Conservation (phyloP, 2,797 vertebrate genomes). For the Melopsittacus undulatus region DNA sequence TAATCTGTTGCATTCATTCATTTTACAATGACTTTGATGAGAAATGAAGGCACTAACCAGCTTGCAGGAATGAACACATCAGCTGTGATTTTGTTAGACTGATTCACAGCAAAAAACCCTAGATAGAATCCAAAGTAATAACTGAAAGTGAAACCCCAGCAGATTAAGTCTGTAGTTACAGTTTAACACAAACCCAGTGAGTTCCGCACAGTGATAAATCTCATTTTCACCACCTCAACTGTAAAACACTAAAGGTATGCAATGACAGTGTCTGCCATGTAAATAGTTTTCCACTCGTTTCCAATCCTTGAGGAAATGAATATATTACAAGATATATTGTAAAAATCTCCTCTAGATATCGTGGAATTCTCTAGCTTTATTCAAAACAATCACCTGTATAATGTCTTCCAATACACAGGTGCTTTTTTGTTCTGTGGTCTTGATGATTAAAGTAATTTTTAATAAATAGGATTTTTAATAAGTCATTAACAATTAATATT, state of each 20-base stretch:
- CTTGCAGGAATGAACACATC: not conserved
- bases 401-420: not conserved
- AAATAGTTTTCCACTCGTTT: not conserved
- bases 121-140: constrained; percentile 10
- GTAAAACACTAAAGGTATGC: not conserved
- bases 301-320: not conserved
- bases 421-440: not conserved
- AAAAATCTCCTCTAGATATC: rapidly evolving
- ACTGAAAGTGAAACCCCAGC: not conserved
- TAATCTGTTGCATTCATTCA: constrained; percentile 50
- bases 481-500: constrained; percentile 11
- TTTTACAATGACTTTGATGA: constrained; percentile 43
- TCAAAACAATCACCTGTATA: not conserved
- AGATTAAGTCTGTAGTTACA: not conserved
- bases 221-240: not conserved
- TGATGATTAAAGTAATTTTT: not conserved
- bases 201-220: not conserved
- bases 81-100: not conserved
- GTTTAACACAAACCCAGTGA: not conserved
- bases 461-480: not conserved
- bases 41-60: constrained; percentile 21
- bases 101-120: not conserved
- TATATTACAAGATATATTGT: not conserved
- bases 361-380: not conserved
- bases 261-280: not conserved